Evolutionary conservation across 1,140 invertebrate genomes (phyloP).

Genomic region (Bombyx mori): DNA sequence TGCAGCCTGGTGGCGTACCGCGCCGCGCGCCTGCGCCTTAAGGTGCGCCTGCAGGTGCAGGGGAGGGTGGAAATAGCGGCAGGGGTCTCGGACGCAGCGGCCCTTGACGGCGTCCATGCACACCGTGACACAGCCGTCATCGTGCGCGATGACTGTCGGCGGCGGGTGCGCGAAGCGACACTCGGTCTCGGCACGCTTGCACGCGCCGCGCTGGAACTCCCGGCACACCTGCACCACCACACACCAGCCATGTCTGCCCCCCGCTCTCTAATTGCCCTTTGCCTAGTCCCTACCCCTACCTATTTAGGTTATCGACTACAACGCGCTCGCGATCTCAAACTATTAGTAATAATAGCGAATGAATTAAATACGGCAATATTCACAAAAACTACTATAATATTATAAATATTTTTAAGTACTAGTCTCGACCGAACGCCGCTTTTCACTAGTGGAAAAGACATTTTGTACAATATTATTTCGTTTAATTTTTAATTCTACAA

Average conservation of each 20-base stretch:
- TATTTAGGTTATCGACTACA: neutral
- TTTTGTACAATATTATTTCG: neutral
- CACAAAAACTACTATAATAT: neutral
- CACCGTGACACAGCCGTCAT: constrained; percentile 97
- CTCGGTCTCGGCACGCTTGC: constrained; percentile 95
- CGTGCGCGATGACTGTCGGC: constrained; percentile 92
- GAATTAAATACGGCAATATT: neutral
- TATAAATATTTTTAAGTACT: constrained; percentile 1
- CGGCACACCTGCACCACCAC: constrained; percentile 91
- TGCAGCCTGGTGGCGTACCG: constrained; percentile 86
- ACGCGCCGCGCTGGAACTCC: constrained; percentile 97
- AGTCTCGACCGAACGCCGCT: constrained; percentile 62
- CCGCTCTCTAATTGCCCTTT: constrained; percentile 21
- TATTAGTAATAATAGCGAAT: neutral
- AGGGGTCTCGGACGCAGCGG: constrained; percentile 93
- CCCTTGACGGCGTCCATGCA: constrained; percentile 99
- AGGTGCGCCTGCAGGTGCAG: constrained; percentile 99
- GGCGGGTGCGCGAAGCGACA: constrained; percentile 98
- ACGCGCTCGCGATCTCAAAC: too few species aligned
- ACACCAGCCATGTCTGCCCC: constrained; percentile 53
- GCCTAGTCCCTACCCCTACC: constrained; percentile 9
- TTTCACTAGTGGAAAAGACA: constrained; percentile 13
- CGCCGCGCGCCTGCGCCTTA: constrained; percentile 96
- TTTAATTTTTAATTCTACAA: neutral
- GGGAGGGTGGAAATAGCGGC: constrained; percentile 97